These are phyloP conservation scores for Cydia pomonella DNA, from an alignment of 1,140 invertebrate species.

Conservation along the genomic window DNA sequence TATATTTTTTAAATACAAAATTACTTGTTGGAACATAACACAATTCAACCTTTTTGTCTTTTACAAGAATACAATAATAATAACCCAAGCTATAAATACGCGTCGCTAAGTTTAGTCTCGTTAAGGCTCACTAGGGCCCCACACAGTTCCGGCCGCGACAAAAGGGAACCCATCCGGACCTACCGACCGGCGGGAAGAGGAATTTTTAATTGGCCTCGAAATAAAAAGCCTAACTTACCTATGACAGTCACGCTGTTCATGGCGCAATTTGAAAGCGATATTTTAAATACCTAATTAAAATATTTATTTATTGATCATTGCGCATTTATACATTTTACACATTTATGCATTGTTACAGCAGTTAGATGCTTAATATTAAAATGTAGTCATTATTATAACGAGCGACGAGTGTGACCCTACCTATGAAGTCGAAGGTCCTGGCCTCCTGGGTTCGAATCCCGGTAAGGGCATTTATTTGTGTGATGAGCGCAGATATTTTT, in stretches of 20 bases:
- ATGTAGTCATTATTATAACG: too few species aligned
- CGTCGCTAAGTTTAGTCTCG: slow-evolving; percentile 42
- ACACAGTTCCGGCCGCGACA: slow-evolving; percentile 60
- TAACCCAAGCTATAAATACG: slow-evolving; percentile 1
- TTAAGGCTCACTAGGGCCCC: slow-evolving; percentile 58
- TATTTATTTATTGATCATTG: background rate
- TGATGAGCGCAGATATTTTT: too few species aligned
- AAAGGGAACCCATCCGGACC: slow-evolving; percentile 50
- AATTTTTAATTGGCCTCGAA: slow-evolving; percentile 74
- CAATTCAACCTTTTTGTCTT: background rate
- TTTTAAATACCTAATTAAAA: background rate
- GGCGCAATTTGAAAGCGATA: slow-evolving; percentile 37
- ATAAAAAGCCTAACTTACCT: slow-evolving; percentile 62
- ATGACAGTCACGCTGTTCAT: slow-evolving; percentile 43
- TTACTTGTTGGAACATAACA: background rate
- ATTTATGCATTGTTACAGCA: too few species aligned
- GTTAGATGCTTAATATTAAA: too few species aligned
- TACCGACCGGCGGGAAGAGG: slow-evolving; percentile 57
- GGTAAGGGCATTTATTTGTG: too few species aligned
- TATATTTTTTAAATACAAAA: too few species aligned
- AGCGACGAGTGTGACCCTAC: too few species aligned
- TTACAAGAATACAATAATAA: background rate
- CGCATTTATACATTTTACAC: background rate
- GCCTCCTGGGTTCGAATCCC: too few species aligned
- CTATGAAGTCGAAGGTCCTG: too few species aligned